A percentile compares a stretch with the other conserved stretches of the same genome.
phyloP scores from a whole-genome alignment of 1,140 invertebrate species.

The Cepaea nemoralis region DNA sequence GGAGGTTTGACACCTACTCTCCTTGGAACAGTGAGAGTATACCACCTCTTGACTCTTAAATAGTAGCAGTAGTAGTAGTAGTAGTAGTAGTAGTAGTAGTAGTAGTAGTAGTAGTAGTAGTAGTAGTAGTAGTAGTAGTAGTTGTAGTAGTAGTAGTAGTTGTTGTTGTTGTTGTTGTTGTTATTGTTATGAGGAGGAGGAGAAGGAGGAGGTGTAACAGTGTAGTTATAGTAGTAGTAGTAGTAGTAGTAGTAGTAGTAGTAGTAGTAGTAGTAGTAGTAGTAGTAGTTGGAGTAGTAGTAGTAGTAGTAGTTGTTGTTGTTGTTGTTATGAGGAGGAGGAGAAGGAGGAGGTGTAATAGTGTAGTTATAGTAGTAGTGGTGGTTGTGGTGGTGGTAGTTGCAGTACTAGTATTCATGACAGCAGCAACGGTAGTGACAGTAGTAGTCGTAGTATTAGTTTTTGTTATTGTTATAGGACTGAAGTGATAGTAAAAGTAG shows the following conservation, averaged over 20 bases:
- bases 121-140: slow-evolving; percentile 36
- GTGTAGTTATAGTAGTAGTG: too few species aligned
- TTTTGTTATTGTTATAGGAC: neutral
- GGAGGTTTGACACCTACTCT: too few species aligned
- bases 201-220: neutral
- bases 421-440: too few species aligned
- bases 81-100: slow-evolving; percentile 16
- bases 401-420: neutral
- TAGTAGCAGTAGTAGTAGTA: neutral
- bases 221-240: neutral
- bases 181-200: neutral
- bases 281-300: neutral
- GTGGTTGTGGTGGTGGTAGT: neutral
- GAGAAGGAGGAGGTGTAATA: neutral
- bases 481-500: neutral
- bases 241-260: neutral
- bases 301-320: neutral
- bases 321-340: neutral
- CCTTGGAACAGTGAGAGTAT: too few species aligned
- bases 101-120: neutral
- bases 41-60: too few species aligned
- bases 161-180: slow-evolving; percentile 38
- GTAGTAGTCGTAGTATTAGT: neutral
- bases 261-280: neutral
- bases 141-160: slow-evolving; percentile 37